Conservation (phyloP, 2,113 vertebrate species). For the Osmerus mordax region DNA sequence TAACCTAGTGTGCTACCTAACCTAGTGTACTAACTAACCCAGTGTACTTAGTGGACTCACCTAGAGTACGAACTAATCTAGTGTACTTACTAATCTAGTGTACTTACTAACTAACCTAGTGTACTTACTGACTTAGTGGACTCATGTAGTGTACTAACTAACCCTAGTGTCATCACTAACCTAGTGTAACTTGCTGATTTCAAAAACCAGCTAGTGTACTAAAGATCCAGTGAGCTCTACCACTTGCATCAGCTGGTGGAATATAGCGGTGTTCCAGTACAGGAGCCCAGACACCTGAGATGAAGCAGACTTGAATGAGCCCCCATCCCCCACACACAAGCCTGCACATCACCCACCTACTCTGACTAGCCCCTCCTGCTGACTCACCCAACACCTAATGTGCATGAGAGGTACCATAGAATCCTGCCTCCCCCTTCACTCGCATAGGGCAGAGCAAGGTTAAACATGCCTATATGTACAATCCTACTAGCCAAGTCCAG, state of each 20-base stretch:
- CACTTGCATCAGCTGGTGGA: no score
- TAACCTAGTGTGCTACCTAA: no score
- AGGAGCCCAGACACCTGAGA: no score
- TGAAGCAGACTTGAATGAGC: not conserved
- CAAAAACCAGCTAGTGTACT: no score
- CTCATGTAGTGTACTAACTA: not conserved
- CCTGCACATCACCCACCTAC: no score
- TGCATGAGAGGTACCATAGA: slow-evolving; percentile 58
- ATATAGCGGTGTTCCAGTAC: no score
- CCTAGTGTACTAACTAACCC: no score
- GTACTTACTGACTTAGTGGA: not conserved
- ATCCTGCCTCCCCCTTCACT: slow-evolving; percentile 31
- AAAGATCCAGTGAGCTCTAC: no score
- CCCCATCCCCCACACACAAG: slow-evolving; percentile 14
- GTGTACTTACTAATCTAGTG: no score
- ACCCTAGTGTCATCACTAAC: not conserved
- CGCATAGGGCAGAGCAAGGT: slow-evolving; percentile 66
- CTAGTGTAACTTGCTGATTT: no score
- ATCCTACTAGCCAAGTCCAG: slow-evolving; percentile 99
- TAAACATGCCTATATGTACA: slow-evolving; percentile 93
- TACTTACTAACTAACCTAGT: not conserved
- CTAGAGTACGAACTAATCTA: not conserved
- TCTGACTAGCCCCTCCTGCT: no score
- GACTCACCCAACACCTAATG: slow-evolving; percentile 51
- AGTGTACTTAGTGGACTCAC: not conserved